phyloP scores from a whole-genome alignment of 2,113 vertebrate genomes.

The Petaurus breviceps region DNA sequence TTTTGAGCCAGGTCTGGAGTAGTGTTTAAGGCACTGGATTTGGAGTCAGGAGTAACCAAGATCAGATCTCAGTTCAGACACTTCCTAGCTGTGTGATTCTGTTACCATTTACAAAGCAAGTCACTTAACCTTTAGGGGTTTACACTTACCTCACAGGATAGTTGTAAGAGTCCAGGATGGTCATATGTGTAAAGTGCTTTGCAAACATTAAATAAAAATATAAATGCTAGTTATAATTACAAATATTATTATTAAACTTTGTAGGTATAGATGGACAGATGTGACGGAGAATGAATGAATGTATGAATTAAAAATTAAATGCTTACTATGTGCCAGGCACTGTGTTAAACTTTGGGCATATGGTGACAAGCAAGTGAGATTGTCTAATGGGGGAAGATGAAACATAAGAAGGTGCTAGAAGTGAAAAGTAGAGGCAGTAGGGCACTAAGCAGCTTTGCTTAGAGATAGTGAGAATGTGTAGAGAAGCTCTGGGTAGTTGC shows the following conservation, averaged over 20 bases:
- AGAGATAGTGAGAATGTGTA: neutral
- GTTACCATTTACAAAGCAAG: neutral
- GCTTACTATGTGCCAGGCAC: neutral
- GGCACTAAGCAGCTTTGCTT: neutral
- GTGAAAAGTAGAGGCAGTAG: neutral
- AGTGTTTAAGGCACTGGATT: neutral
- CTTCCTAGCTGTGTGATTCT: neutral
- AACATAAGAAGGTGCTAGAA: neutral
- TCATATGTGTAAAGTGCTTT: neutral
- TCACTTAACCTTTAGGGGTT: neutral
- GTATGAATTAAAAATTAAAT: neutral
- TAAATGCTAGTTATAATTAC: neutral
- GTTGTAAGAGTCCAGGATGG: neutral
- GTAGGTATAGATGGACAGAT: neutral
- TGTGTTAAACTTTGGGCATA: neutral
- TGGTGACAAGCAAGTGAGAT: neutral
- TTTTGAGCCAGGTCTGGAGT: conserved; percentile 5
- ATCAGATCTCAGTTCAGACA: neutral
- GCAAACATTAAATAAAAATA: neutral
- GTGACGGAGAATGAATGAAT: neutral
- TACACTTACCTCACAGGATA: neutral
- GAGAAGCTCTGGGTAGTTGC: neutral
- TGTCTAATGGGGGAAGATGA: neutral
- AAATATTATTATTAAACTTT: neutral
- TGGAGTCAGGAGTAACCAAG: neutral